Percentiles rank a stretch among this genome's conserved stretches.
phyloP scores from a whole-genome alignment of 2,888 invertebrate species.

The Coleophora deauratella region DNA sequence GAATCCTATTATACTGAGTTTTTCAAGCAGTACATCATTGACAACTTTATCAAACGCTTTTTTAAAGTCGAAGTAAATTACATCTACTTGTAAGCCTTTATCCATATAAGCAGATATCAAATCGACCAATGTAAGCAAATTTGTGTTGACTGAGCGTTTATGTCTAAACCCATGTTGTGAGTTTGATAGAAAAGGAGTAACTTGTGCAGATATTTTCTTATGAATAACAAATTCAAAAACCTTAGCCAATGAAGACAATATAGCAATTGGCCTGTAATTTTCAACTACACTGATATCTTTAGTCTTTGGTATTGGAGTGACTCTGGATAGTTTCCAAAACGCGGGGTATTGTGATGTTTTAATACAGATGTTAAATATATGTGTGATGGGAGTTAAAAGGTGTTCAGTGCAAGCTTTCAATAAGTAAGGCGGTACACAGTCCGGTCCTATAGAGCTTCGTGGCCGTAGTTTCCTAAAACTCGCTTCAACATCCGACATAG shows the following conservation, averaged over 20 bases:
- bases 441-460: not conserved
- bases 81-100: not conserved
- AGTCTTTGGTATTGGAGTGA: not conserved
- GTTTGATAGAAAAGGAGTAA: not conserved
- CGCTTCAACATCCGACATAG: not conserved
- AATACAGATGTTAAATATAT: not conserved
- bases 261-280: not conserved
- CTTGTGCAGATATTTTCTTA: not conserved
- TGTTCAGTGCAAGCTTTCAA: not conserved
- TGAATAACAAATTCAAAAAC: not conserved
- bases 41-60: not conserved
- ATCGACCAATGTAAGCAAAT: not conserved
- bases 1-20: too few species aligned
- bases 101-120: not conserved
- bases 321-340: not conserved
- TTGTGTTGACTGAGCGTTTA: not conserved
- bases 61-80: not conserved
- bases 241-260: not conserved
- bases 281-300: not conserved
- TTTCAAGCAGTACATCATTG: not conserved
- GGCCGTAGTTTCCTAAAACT: not conserved
- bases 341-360: not conserved
- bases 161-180: not conserved
- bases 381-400: not conserved
- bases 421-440: not conserved